Percentiles rank a stretch among this genome's conserved stretches.
These are phyloP conservation scores for Hippocampus zosterae DNA, from an alignment of 2,113 vertebrate genomes.

Conservation along the genomic window DNA sequence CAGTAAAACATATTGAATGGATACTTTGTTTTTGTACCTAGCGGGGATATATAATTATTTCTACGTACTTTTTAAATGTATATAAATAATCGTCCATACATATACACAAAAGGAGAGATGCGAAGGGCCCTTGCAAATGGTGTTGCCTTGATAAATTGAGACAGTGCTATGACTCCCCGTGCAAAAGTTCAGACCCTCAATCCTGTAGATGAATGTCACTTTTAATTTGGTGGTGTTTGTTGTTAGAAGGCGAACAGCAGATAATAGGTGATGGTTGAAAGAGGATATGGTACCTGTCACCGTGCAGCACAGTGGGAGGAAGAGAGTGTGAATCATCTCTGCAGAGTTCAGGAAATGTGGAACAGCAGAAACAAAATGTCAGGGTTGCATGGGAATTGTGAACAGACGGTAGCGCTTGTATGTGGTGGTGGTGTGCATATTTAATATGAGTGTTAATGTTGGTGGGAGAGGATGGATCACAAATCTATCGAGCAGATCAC, in stretches of 20 bases:
- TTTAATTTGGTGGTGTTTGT: slow-evolving; percentile 29
- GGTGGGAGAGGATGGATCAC: slow-evolving; percentile 61
- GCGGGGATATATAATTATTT: neutral
- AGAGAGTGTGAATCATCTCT: slow-evolving; percentile 41
- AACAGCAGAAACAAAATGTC: slow-evolving; percentile 56
- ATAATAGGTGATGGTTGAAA: slow-evolving; percentile 49
- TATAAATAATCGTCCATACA: neutral
- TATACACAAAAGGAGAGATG: neutral
- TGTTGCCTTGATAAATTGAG: neutral
- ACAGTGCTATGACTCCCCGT: neutral
- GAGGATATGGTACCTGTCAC: slow-evolving; percentile 64
- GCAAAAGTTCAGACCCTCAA: slow-evolving; percentile 7
- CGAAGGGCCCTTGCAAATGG: neutral
- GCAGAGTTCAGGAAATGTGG: slow-evolving; percentile 44
- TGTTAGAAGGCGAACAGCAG: slow-evolving; percentile 45
- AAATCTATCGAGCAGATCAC: slow-evolving; percentile 55
- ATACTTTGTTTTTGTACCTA: neutral
- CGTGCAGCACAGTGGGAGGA: slow-evolving; percentile 43
- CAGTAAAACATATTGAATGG: slow-evolving; percentile 5
- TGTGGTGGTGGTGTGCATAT: slow-evolving; percentile 31
- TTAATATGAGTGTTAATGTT: slow-evolving; percentile 51
- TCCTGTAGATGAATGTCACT: slow-evolving; percentile 22
- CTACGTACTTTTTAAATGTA: neutral
- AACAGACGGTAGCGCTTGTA: slow-evolving; percentile 59
- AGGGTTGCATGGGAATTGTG: slow-evolving; percentile 55